Percentiles rank a stretch among this genome's conserved stretches.
Conservation (phyloP, 64 coral and sea anemone genomes). For the Cladopsammia gracilis region DNA sequence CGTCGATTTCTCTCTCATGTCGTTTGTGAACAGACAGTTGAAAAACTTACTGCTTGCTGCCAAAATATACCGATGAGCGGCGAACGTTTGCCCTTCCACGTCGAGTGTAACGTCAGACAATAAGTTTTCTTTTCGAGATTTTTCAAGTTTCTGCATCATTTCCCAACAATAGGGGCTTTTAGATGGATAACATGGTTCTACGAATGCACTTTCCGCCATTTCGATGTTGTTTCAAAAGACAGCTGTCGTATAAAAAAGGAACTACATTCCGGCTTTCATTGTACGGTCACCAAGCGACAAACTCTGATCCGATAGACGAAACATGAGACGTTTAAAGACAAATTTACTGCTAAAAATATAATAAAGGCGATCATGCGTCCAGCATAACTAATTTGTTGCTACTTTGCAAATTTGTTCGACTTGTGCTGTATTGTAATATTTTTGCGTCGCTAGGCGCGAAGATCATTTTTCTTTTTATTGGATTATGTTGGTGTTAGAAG, state of each 20-base stretch:
- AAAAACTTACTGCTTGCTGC: slow-evolving; percentile 77
- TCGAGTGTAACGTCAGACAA: slow-evolving; percentile 77
- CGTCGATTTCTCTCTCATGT: slow-evolving; percentile 81
- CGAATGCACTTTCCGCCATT: background rate
- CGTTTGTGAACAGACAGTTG: slow-evolving; percentile 72
- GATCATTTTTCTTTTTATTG: too few species aligned
- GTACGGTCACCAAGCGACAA: too few species aligned
- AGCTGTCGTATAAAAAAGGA: background rate
- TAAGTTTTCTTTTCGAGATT: slow-evolving; percentile 58
- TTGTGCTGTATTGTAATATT: too few species aligned
- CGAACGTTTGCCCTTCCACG: slow-evolving; percentile 67
- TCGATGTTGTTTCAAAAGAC: background rate
- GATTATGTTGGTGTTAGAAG: too few species aligned
- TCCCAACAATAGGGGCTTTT: slow-evolving; percentile 44
- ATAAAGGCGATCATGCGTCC: too few species aligned
- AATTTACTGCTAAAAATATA: too few species aligned
- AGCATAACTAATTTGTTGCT: too few species aligned
- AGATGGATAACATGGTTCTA: background rate
- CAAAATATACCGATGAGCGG: slow-evolving; percentile 72
- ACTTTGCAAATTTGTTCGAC: too few species aligned
- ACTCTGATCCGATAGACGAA: too few species aligned
- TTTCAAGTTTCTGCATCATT: slow-evolving; percentile 75
- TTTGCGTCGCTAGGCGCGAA: too few species aligned
- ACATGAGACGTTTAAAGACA: too few species aligned
- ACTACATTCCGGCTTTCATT: too few species aligned